Evolutionary conservation across 1,140 invertebrate genomes (phyloP), one percentile per base, ranked within the genome.

Genomic region (Phymorhynchus buccinoides): DNA sequence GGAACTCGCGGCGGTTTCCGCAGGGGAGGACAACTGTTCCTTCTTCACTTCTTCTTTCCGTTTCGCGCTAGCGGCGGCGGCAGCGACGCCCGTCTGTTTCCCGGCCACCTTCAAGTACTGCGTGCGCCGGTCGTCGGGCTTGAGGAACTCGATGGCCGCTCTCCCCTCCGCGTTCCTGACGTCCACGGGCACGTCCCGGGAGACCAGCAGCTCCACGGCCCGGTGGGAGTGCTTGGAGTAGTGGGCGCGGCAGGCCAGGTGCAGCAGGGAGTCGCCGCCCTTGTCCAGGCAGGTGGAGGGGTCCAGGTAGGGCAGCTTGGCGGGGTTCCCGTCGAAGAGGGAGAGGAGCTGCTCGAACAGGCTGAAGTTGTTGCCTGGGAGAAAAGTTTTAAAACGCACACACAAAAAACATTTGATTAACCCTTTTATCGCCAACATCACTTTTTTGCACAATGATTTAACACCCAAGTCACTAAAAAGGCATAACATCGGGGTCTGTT

Each of bases 211-310:
- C 79, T 90, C 89, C n/a, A 89, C 88, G 6, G 89, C 87, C 86
- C 88, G 88, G 48, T 89, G 85, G 39, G 88, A 88, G 37, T 87
- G 87, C 12, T 87, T 85, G 86, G 62, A 89, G 83, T 87, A 90
- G 56, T 89, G 90, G 18, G 81, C 85, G 71, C 44, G 48, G 7
- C 75, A 87, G n/a, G 90, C 86, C 16, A 90, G 37, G 62, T 92
- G 91, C n/a, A 90, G 88, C 3, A 92, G 82, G 37, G 89, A 86
- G 83, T 91, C 88, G 16, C 90, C 89, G 42, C 88, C 84, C 32
- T 39, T 73, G 73, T 91, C 88, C 42, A 83, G 44, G 32, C 86
- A 87, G 18, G 66, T 41, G 0, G 87, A 86, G n/a, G n/a, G n/a
- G 81, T 89, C 82, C 9, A 91, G 85, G 48, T 86, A 84, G 4